Percentiles rank a stretch among this genome's conserved stretches.
Conservation (phyloP, 2,888 invertebrate genomes). For the Sminthurides aquaticus region DNA sequence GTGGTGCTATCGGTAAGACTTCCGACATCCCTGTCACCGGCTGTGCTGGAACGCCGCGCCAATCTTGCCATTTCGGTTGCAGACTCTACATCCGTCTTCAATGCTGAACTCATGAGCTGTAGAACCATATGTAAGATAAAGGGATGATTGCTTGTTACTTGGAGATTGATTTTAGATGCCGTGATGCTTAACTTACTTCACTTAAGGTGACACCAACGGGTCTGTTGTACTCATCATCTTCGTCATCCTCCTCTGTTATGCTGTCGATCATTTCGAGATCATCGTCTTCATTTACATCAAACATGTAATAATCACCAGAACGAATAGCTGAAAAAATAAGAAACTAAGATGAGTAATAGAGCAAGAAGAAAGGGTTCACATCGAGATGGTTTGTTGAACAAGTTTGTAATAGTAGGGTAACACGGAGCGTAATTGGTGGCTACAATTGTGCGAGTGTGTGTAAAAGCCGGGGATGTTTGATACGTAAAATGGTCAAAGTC, state of each 20-base stretch:
- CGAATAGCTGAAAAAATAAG: conserved; percentile 73
- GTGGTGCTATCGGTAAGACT: conserved; percentile 43
- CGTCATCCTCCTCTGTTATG: conserved; percentile 52
- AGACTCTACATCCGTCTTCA: conserved; percentile 50
- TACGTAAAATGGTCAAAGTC: no score
- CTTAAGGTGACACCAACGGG: conserved; percentile 45
- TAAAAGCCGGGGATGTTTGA: no score
- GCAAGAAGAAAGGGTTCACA: no score
- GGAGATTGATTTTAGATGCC: conserved; percentile 1
- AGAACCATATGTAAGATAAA: conserved; percentile 15
- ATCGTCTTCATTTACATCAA: conserved; percentile 76
- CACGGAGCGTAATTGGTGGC: no score
- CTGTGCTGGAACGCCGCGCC: conserved; percentile 45
- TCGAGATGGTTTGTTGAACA: no score
- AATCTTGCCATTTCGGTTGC: conserved; percentile 51
- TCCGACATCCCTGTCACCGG: conserved; percentile 35
- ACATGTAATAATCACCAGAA: conserved; percentile 99
- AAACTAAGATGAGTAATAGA: no score
- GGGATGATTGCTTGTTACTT: background rate
- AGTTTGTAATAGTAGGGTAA: no score
- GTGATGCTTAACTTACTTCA: conserved; percentile 48
- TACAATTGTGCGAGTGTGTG: no score
- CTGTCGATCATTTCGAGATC: conserved; percentile 46
- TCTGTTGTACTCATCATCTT: conserved; percentile 47
- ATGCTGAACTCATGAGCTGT: conserved; percentile 31